phyloP scores from a whole-genome alignment of 2,888 invertebrate genomes.

The Eustalomyia histrio region DNA sequence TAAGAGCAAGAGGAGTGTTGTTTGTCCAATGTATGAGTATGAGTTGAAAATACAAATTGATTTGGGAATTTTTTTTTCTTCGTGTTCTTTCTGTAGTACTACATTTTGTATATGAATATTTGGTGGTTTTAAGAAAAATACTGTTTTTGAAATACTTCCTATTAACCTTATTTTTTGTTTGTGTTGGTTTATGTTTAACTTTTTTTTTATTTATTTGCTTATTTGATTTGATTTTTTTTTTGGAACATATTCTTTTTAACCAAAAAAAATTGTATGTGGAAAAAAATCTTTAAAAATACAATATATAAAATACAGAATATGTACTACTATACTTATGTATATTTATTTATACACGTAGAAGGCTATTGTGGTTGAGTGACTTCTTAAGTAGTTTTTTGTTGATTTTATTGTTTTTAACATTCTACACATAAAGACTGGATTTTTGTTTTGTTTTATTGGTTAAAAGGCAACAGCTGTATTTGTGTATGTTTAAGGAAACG shows the following conservation, averaged over 20 bases:
- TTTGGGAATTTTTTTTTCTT: conserved; percentile 18
- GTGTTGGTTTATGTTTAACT: not conserved
- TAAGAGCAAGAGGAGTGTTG: conserved; percentile 13
- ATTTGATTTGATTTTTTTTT: conserved; percentile 25
- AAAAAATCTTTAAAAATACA: conserved; percentile 18
- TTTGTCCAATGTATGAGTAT: conserved; percentile 49
- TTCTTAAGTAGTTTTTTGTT: conserved; percentile 57
- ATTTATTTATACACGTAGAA: not conserved
- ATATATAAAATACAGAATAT: conserved; percentile 26
- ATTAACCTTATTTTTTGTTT: conserved; percentile 30
- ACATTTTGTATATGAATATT: not conserved
- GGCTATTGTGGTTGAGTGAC: conserved; percentile 57
- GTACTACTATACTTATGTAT: too few relatives aligned
- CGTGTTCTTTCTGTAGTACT: not conserved
- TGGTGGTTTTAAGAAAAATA: conserved; percentile 4
- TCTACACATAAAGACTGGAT: conserved; percentile 8
- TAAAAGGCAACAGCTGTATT: conserved; percentile 34
- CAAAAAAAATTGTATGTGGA: not conserved
- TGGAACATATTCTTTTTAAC: not conserved
- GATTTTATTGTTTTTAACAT: conserved; percentile 45
- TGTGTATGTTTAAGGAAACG: conserved; percentile 51
- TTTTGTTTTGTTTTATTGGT: conserved; percentile 21
- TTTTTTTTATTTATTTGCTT: conserved; percentile 1
- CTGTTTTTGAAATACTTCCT: conserved; percentile 14
- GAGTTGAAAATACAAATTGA: conserved; percentile 44